phyloP scores from a whole-genome alignment of 2,888 invertebrate genomes.

The Amitus sp. region DNA sequence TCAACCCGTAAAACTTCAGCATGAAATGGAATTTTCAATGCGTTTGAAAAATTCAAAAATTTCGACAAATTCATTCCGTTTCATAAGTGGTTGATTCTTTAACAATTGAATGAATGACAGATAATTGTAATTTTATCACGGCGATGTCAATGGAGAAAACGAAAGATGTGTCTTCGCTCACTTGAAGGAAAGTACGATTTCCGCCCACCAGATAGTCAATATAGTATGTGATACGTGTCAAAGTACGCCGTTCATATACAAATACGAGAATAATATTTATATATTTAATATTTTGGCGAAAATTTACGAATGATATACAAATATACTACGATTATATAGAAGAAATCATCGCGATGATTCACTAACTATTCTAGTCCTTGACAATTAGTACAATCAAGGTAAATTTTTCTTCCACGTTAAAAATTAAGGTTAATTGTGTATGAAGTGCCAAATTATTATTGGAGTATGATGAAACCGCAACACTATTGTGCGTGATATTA shows the following conservation, averaged over 20 bases:
- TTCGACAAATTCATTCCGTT: no score
- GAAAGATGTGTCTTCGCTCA: conserved; percentile 7
- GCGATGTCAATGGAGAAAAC: no score
- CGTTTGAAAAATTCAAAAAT: no score
- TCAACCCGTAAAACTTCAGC: no score
- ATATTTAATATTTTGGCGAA: conserved; percentile 51
- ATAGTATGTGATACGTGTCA: conserved; percentile 65
- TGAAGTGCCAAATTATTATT: conserved; percentile 33
- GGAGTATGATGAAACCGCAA: conserved; percentile 17
- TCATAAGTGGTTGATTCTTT: no score
- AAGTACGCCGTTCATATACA: conserved; percentile 59
- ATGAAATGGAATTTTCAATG: no score
- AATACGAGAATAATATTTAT: conserved; percentile 54
- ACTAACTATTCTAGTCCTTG: not conserved
- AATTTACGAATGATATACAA: conserved; percentile 47
- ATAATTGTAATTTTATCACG: conserved; percentile 3
- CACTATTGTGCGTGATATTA: no score
- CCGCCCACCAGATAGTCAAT: conserved; percentile 65
- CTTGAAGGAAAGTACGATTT: conserved; percentile 45
- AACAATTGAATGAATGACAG: conserved; percentile 8
- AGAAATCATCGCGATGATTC: not conserved
- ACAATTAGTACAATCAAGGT: not conserved
- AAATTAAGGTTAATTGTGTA: conserved; percentile 31
- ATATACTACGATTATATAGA: conserved; percentile 9
- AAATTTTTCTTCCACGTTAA: conserved; percentile 21